Evolutionary conservation across 1,140 invertebrate species (phyloP), one percentile per base, ranked within the genome.

Genomic region (Steinernema feltiae): DNA sequence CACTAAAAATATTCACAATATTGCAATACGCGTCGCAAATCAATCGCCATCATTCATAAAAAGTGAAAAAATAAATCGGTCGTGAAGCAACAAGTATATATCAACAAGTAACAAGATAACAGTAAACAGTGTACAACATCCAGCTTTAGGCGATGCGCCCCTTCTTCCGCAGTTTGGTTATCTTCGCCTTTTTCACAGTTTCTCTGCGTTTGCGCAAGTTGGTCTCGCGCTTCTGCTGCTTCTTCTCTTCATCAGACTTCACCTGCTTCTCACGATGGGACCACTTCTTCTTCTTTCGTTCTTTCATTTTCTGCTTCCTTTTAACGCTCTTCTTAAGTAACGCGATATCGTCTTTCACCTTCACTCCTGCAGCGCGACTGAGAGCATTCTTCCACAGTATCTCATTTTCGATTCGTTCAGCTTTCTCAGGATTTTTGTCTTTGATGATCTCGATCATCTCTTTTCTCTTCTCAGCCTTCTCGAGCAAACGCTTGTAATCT

Each of bases 321-420:
- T 77, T 83, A 30, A 78, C 32, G 48, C 63, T 71, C 32, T 82
- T 81, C 73, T 76, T 76, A 31, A 83, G 46, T 32, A 83, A 29
- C 48, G 77, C 32, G 17, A 73, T 81, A 32, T 76, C 75, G 35
- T 80, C 81, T 41, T 83, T 85, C 18, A 81, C 70, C 74, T 79
- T 82, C 69, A 48, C 69, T 21, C 82, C 82, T 48, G 48, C 63
- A 27, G 81, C 81, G 63, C 79, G 32, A 21, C 77, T 80, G 7
- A 82, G 48, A 15, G 76, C 81, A 2, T 46, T 71, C 12, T 82
- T 71, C 77, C 80, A 82, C 1, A 70, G 53, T 32, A 82, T 80
- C 27, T 75, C 74, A 46, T 75, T 24, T 31, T 83, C 80, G n/a
- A 82, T 29, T 24, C 18, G 32, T 31, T 81, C 41, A 15, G 81